Conservation (phyloP, 2,113 vertebrate species). For the Dendropsophus ebraccatus region DNA sequence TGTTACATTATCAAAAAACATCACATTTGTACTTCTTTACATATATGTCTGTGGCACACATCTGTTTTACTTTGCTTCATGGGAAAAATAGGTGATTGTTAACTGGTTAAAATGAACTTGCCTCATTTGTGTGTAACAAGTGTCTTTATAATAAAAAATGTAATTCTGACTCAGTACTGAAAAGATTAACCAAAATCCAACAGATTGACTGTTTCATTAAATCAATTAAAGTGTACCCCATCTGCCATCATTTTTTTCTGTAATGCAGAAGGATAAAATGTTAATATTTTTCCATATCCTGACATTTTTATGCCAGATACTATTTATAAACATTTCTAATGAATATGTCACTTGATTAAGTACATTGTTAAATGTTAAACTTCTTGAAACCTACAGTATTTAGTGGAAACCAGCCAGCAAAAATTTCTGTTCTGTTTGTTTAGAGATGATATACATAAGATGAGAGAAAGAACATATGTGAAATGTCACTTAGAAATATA, state of each 20-base stretch:
- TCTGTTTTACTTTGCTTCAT: no score
- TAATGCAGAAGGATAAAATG: constrained; percentile 4
- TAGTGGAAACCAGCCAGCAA: constrained; percentile 1
- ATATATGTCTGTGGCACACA: no score
- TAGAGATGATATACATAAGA: background rate
- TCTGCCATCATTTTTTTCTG: constrained; percentile 45
- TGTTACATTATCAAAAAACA: no score
- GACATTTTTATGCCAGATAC: constrained; percentile 22
- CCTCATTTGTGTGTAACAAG: background rate
- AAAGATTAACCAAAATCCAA: constrained; percentile 12
- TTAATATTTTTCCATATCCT: constrained; percentile 23
- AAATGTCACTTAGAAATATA: background rate
- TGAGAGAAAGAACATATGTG: constrained; percentile 15
- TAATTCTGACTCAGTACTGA: constrained; percentile 14
- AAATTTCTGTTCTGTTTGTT: constrained; percentile 20
- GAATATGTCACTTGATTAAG: background rate
- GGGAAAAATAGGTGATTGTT: background rate
- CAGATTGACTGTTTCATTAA: constrained; percentile 42
- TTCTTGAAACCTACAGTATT: constrained; percentile 7
- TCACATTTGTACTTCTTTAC: no score
- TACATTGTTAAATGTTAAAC: constrained; percentile 11
- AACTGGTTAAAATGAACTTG: background rate
- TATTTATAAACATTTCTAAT: constrained; percentile 31
- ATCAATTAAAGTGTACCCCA: constrained; percentile 38
- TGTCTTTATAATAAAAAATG: background rate